Evolutionary conservation across 2,113 vertebrate species (phyloP).

Genomic region (Columbina picui): DNA sequence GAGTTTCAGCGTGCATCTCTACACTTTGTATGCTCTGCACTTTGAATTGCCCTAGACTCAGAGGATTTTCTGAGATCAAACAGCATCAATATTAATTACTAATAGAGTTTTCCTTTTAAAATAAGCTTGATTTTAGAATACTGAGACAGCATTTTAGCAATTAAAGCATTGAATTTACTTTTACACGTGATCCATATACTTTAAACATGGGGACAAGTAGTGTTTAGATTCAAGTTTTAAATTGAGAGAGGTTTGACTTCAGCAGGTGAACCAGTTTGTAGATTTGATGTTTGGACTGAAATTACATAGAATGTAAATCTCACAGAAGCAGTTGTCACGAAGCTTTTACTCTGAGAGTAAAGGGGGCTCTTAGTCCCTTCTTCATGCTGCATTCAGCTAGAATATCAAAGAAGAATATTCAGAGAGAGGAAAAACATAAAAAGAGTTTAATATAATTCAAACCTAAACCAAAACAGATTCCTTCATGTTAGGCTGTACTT

Average conservation of each 20-base stretch:
- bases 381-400: neutral
- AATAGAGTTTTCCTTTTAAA: neutral
- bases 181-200: neutral
- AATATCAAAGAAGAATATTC: neutral
- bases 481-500: neutral
- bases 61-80: slow-evolving; percentile 45
- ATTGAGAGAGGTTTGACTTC: neutral
- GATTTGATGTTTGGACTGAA: neutral
- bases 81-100: slow-evolving; percentile 52
- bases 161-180: neutral
- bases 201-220: neutral
- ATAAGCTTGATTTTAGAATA: slow-evolving; percentile 30
- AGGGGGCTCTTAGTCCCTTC: neutral
- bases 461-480: neutral
- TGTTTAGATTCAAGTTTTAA: neutral
- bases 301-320: neutral
- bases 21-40: neutral
- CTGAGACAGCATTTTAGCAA: slow-evolving; percentile 13
- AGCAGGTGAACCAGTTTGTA: neutral
- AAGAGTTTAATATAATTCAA: neutral
- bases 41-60: slow-evolving; percentile 8
- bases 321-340: neutral
- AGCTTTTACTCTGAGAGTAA: neutral
- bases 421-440: neutral
- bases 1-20: neutral